Evolutionary conservation across 2,888 invertebrate species (phyloP).

Genomic region (Drosophila rellima): DNA sequence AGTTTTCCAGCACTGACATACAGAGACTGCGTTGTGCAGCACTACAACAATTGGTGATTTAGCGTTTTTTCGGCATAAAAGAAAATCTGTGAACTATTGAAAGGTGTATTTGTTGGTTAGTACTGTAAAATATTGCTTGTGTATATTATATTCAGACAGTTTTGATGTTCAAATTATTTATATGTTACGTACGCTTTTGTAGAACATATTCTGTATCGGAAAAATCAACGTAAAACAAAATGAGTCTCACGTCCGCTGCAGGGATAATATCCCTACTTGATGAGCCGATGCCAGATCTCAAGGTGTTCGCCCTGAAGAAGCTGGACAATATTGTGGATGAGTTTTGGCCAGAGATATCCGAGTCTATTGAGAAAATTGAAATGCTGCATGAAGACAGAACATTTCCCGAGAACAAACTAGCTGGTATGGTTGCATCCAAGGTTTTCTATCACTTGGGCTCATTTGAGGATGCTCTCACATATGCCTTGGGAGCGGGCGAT

Average conservation of each 20-base stretch:
- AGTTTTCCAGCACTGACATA: slow-evolving; percentile 19
- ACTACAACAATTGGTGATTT: slow-evolving; percentile 58
- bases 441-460: slow-evolving; percentile 99
- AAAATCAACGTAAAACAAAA: slow-evolving; percentile 70
- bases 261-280: slow-evolving; percentile 98
- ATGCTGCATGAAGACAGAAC: slow-evolving; percentile 96
- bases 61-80: slow-evolving; percentile 78
- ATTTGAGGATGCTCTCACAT: slow-evolving; percentile 98
- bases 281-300: slow-evolving; percentile 96
- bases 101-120: slow-evolving; percentile 69
- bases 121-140: slow-evolving; percentile 29
- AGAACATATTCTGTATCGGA: slow-evolving; percentile 60
- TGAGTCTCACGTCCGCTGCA: slow-evolving; percentile 89
- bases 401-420: slow-evolving; percentile 95
- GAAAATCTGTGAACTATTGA: slow-evolving; percentile 55
- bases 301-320: slow-evolving; percentile 96
- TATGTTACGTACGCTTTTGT: slow-evolving; percentile 40
- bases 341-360: slow-evolving; percentile 99
- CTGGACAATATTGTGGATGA: slow-evolving; percentile 97
- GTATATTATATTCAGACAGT: slow-evolving; percentile 8
- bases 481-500: slow-evolving; percentile 97
- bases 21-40: slow-evolving; percentile 34
- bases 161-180: slow-evolving; percentile 34
- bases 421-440: slow-evolving; percentile 98
- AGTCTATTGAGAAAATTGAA: slow-evolving; percentile 98